Base-by-base conservation (phyloP, 2,888 invertebrate species). In the Plusia festucae region DNA sequence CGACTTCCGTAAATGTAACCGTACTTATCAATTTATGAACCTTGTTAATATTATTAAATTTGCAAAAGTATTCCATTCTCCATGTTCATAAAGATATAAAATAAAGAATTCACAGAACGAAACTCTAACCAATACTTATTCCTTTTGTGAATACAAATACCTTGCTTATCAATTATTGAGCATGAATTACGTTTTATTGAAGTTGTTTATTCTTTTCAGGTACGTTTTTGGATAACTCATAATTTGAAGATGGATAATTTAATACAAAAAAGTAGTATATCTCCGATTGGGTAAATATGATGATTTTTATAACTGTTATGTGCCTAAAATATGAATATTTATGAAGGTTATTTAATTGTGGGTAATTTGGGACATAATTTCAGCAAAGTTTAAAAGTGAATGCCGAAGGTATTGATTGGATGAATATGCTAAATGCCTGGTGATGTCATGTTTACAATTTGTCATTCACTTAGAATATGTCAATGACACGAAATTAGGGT, bases 191-290 rank as follows among this genome's bases (percentile, higher is more conserved):
- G 49, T 80, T 82, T 80, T 73, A 85, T 78, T 75, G 60, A 78
- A 76, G 62, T 82, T 63, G 61, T 79, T 83, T 76, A 73, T 83
- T 84, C 58, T 75, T 84, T 80, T 18, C 83, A 85, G 83, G 85
- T 85, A 84, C 83, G 83, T 71, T 73, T 46, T 63, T 44, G 59
- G 57, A 60, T 60, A 69, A 53, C 32, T 53, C 56, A 61, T 65
- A 54, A 60, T 66, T 69, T 56, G 57, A 60, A 69, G 60, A 68
- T 64, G 61, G 66, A 68, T 80, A 79, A 77, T 72, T 66, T 65
- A 63, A 30, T 61, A 40, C 68, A 63, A 61, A 69, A 65, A 53
- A 51, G 30, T 24, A 66, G 70, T 77, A 65, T 79, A 69, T 73
- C 30, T 27, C 61, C 64, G 65, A 53, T 53, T 66, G 64, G 9